Evolutionary conservation across 23 tunicate genomes (phyloP).

Genomic region (Clavelina lepadiformis): DNA sequence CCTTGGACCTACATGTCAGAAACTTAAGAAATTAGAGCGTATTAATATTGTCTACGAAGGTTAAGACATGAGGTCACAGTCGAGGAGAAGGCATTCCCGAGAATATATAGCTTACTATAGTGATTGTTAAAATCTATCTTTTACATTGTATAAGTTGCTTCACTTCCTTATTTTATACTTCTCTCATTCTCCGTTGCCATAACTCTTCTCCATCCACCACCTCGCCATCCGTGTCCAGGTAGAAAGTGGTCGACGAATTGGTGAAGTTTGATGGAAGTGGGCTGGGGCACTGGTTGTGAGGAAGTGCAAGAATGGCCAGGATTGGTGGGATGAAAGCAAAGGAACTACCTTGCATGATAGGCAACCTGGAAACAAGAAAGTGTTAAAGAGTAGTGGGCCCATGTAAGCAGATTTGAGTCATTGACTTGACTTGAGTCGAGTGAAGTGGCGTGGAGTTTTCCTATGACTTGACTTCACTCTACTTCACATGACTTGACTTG

Average conservation of each 20-base stretch:
- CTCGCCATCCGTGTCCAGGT: slow-evolving; percentile 63
- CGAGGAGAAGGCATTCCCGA: no score
- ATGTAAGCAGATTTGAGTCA: no score
- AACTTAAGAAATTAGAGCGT: not conserved
- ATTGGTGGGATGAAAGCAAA: slow-evolving; percentile 58
- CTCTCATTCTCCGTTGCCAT: slow-evolving; percentile 76
- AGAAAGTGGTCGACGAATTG: slow-evolving; percentile 28
- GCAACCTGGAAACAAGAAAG: slow-evolving; percentile 43
- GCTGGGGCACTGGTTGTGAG: slow-evolving; percentile 65
- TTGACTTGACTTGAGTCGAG: no score
- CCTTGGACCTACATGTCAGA: slow-evolving; percentile 66
- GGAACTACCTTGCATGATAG: slow-evolving; percentile 80
- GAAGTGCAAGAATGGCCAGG: slow-evolving; percentile 49
- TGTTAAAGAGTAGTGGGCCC: not conserved
- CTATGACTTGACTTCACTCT: no score
- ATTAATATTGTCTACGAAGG: no score
- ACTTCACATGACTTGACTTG: no score
- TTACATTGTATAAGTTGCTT: not conserved
- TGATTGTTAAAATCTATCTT: no score
- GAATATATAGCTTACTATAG: no score
- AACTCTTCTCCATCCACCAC: slow-evolving; percentile 55
- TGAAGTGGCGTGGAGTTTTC: no score
- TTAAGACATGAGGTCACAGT: no score
- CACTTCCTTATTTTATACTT: slow-evolving; percentile 23
- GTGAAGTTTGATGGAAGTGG: slow-evolving; percentile 26